Conservation (phyloP, 2,797 vertebrate genomes). For the Buphagus erythrorhynchus region DNA sequence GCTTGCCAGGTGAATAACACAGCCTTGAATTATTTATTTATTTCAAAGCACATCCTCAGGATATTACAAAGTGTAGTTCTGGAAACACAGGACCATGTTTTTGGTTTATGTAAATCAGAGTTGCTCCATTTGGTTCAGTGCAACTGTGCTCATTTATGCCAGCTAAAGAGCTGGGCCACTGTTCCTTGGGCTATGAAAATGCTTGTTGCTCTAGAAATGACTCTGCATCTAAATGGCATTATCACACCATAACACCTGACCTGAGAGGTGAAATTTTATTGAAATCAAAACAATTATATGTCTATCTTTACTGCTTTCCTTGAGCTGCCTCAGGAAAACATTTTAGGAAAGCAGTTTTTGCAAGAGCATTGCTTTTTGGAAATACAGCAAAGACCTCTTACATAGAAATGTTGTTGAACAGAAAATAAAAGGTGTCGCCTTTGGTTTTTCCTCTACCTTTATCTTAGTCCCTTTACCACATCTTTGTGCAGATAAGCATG, state of each 20-base stretch:
- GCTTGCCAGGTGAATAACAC: not conserved
- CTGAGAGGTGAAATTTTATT: slow-evolving; percentile 35
- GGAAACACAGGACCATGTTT: not conserved
- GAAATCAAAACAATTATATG: slow-evolving; percentile 43
- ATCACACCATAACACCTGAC: slow-evolving; percentile 31
- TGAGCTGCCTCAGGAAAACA: slow-evolving; percentile 3
- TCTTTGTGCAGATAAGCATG: not conserved
- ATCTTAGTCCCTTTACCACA: not conserved
- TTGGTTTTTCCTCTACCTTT: not conserved
- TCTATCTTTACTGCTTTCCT: not conserved
- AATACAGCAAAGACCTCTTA: not conserved
- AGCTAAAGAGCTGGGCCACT: not conserved
- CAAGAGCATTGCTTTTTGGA: not conserved
- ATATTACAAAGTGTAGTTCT: not conserved
- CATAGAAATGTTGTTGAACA: not conserved
- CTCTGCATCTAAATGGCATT: slow-evolving; percentile 18
- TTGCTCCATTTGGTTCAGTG: not conserved
- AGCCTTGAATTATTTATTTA: slow-evolving; percentile 40
- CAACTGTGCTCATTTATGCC: not conserved
- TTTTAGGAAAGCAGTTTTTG: not conserved
- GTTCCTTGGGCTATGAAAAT: slow-evolving; percentile 16
- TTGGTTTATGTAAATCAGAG: not conserved
- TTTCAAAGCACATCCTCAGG: not conserved
- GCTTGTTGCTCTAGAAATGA: slow-evolving; percentile 2
- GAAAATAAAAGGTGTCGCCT: not conserved